phyloP scores from a whole-genome alignment of 37 sponge, comb jelly and placozoan genomes.

The Aplysina aerophoba region DNA sequence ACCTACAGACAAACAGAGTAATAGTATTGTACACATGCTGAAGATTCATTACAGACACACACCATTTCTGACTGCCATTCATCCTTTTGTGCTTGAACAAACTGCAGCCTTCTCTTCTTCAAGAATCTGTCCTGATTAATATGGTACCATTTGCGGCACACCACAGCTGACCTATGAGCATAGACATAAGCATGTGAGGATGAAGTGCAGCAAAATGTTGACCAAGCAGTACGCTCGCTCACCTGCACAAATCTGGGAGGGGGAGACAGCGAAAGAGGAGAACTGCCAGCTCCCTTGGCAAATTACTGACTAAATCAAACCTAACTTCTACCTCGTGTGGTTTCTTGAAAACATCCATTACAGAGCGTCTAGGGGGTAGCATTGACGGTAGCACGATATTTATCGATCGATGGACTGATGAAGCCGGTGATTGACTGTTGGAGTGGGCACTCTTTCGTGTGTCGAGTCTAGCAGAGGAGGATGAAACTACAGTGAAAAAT shows the following conservation, averaged over 20 bases:
- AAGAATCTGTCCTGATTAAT: slow-evolving; percentile 5
- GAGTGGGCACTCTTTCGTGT: no score
- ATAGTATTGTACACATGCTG: not conserved
- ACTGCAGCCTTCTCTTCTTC: not conserved
- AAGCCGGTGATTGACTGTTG: no score
- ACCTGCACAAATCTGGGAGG: slow-evolving; percentile 19
- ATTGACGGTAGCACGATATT: no score
- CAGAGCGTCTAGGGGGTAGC: no score
- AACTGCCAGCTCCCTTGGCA: slow-evolving; percentile 14
- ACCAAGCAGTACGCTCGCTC: not conserved
- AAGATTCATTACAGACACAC: not conserved
- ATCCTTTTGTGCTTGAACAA: not conserved
- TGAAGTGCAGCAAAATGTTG: no score
- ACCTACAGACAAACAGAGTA: not conserved
- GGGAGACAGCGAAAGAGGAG: not conserved
- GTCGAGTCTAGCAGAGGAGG: no score
- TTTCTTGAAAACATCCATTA: no score
- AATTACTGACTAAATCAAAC: slow-evolving; percentile 1
- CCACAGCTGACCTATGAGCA: not conserved
- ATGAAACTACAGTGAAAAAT: no score
- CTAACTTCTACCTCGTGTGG: no score
- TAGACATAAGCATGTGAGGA: not conserved
- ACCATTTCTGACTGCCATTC: slow-evolving; percentile 25
- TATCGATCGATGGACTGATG: no score
- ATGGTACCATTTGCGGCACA: slow-evolving; percentile 8